These are phyloP conservation scores for Hermatobates lingyangjiaoensis DNA, from an alignment of 1,140 invertebrate genomes.

Conservation along the genomic window DNA sequence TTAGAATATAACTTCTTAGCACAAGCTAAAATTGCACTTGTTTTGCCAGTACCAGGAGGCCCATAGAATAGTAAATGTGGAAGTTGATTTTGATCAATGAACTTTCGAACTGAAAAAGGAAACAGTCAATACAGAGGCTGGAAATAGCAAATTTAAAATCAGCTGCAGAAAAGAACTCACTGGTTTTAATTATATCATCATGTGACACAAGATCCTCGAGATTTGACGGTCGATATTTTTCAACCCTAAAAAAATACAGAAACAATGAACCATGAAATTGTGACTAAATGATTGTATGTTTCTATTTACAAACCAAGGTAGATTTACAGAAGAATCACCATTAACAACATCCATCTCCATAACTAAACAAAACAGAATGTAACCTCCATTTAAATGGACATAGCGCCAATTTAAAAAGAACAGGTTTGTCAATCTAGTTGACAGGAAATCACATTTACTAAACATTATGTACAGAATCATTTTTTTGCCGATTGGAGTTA, in stretches of 20 bases:
- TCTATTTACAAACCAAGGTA: no score
- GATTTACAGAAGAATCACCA: no score
- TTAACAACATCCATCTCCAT: no score
- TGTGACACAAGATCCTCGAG: slow-evolving; percentile 91
- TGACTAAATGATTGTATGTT: no score
- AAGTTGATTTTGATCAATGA: slow-evolving; percentile 78
- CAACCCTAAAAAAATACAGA: slow-evolving; percentile 72
- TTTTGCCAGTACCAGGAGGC: slow-evolving; percentile 96
- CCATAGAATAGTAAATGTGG: slow-evolving; percentile 97
- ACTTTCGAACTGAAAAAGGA: slow-evolving; percentile 63
- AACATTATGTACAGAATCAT: no score
- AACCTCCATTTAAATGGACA: no score
- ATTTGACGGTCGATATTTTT: slow-evolving; percentile 86
- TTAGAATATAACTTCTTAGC: slow-evolving; percentile 82
- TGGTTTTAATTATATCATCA: slow-evolving; percentile 89
- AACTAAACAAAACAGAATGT: no score
- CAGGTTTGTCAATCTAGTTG: no score
- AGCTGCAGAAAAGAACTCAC: slow-evolving; percentile 34
- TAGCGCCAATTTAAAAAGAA: no score
- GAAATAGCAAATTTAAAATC: background rate
- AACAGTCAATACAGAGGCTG: slow-evolving; percentile 5
- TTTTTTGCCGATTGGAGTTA: no score
- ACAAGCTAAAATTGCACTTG: slow-evolving; percentile 92
- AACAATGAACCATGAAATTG: no score
- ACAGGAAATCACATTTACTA: no score